Evolutionary conservation across 2,888 invertebrate genomes (phyloP), one percentile per base, ranked within the genome.

Genomic region (Ennomos erosarius): DNA sequence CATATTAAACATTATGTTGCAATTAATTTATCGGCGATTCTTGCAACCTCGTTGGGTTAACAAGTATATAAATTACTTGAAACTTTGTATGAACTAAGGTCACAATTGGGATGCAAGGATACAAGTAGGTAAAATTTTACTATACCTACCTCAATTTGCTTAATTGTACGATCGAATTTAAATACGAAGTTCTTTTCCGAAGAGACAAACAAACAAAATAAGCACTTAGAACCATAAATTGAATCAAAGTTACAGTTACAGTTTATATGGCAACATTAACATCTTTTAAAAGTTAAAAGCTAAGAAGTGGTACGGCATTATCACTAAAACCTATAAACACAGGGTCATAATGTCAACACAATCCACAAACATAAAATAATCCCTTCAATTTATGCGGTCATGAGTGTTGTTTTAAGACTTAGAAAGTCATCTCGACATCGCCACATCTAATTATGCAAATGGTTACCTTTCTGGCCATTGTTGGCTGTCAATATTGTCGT

Each of bases 391-490:
- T 66, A 67, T 67, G 56, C 60, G 67, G 54, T 61, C 54, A 60
- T 67, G 68, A 65, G 66, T 69, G 69, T 67, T 70, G 67, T 68
- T 70, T 62, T 56, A 55, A 63, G 69, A 67, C 67, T 56, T 66
- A 62, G 60, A 67, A 71, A 72, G 68, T 69, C 72, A 72, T 68
- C 63, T 66, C 62, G 59, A 68, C 65, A 67, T 69, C 64, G 70
- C 68, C 57, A 69, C 69, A 76, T 76, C 70, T 78, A 74, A 78
- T 78, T 79, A 79, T 79, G 78, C 67, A 77, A 79, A 77, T 78
- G 66, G 63, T 56, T 62, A 59, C 57, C 51, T 62, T 59, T 69
- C 68, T 71, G 62, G 65, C 67, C 65, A 76, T 78, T 76, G 77
- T 80, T 60, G 59, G 37, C 33, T 49, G 58, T 57, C 59, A 60